These are phyloP conservation scores for Megaceryle alcyon DNA, from an alignment of 2,797 vertebrate genomes.

Conservation along the genomic window DNA sequence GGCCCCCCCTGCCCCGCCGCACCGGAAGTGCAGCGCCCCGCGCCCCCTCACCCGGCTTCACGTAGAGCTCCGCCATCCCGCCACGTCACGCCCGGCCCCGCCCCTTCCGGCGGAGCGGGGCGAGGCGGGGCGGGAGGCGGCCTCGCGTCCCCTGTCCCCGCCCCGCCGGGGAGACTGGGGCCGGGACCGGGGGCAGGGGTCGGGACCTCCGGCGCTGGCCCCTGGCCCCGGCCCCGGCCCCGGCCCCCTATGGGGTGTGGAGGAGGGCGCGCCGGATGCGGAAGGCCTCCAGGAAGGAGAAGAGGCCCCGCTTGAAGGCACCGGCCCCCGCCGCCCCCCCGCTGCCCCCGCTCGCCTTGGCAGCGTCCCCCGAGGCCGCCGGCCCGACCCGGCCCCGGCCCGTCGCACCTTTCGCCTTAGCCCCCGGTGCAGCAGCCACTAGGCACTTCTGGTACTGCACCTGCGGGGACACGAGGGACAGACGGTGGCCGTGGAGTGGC, in stretches of 20 bases:
- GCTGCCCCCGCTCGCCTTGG: background rate
- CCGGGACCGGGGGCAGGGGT: background rate
- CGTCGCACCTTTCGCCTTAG: slow-evolving; percentile 72
- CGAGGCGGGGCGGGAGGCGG: background rate
- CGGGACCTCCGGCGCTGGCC: background rate
- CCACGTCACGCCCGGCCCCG: slow-evolving; percentile 48
- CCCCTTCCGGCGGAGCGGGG: background rate
- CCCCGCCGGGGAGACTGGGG: background rate
- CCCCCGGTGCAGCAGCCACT: slow-evolving; percentile 88
- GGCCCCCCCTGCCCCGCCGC: background rate
- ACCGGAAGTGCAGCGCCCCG: background rate
- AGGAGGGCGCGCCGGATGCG: slow-evolving; percentile 87
- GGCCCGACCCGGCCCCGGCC: slow-evolving; percentile 9
- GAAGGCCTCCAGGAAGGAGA: slow-evolving; percentile 91
- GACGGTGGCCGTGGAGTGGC: background rate
- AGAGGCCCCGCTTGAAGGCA: slow-evolving; percentile 84
- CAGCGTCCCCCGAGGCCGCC: slow-evolving; percentile 56
- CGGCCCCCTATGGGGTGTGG: slow-evolving; percentile 75
- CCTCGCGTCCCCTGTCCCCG: background rate
- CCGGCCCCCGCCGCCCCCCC: slow-evolving; percentile 65
- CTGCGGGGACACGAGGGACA: slow-evolving; percentile 68
- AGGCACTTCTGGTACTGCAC: slow-evolving; percentile 96
- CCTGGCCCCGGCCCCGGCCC: background rate
- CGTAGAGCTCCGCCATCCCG: slow-evolving; percentile 79
- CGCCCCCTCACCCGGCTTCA: slow-evolving; percentile 12